These are phyloP conservation scores for Eulemur rufifrons DNA, from an alignment of 2,113 vertebrate genomes.

Conservation along the genomic window DNA sequence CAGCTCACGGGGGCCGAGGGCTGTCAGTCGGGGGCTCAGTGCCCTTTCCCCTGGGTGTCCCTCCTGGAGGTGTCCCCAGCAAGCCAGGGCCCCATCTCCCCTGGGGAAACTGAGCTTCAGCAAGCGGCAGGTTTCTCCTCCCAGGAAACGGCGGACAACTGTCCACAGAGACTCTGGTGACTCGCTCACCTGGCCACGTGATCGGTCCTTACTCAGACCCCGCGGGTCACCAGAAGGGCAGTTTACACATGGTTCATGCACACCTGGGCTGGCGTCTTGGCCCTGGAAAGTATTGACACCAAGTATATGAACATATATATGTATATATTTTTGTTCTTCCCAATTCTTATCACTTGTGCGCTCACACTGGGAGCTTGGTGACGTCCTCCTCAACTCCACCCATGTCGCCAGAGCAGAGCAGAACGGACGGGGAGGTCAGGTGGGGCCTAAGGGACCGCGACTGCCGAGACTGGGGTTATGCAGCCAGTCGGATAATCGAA, in stretches of 20 bases:
- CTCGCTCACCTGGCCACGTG: no score
- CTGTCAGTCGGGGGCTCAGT: no score
- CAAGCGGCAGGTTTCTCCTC: fast-evolving
- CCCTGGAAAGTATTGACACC: background rate
- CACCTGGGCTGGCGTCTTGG: background rate
- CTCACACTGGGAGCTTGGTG: fast-evolving
- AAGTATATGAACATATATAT: background rate
- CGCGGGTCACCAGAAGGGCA: background rate
- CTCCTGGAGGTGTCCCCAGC: background rate
- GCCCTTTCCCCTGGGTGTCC: no score
- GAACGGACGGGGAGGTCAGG: fast-evolving
- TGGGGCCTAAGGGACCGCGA: fast-evolving
- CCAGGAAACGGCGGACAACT: background rate
- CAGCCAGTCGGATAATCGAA: no score
- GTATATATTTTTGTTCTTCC: background rate
- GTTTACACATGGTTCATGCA: no score
- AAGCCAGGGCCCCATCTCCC: background rate
- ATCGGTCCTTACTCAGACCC: no score
- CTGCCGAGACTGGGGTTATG: no score
- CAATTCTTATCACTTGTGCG: background rate
- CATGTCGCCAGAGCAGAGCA: no score
- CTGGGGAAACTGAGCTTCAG: fast-evolving
- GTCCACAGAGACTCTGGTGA: background rate
- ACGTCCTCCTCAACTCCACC: no score
- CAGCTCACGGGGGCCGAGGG: no score